A percentile compares a stretch with the other conserved stretches of the same genome.
Conservation (phyloP, 2,888 invertebrate species). For the Leptopilina drosophilae region DNA sequence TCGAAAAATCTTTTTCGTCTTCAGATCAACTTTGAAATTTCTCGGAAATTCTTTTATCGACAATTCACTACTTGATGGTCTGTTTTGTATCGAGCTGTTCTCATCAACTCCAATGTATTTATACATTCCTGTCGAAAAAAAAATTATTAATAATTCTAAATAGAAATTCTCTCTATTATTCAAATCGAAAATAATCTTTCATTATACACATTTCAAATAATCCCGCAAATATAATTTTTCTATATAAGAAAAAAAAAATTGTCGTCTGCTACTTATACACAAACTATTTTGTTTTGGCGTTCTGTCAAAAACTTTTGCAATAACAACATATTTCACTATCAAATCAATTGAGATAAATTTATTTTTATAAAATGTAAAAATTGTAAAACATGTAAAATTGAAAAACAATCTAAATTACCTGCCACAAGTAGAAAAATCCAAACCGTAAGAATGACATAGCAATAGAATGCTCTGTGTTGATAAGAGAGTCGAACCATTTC, state of each 20-base stretch:
- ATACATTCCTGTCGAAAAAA: slow-evolving; percentile 82
- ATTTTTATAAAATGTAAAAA: no score
- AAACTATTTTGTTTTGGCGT: slow-evolving; percentile 23
- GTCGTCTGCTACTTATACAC: slow-evolving; percentile 25
- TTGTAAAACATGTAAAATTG: not conserved
- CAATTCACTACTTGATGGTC: slow-evolving; percentile 75
- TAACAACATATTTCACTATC: slow-evolving; percentile 13
- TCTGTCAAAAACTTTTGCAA: not conserved
- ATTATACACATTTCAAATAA: slow-evolving; percentile 17
- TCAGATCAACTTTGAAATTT: slow-evolving; percentile 81
- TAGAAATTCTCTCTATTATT: not conserved
- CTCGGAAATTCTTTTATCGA: slow-evolving; percentile 77
- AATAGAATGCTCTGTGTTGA: slow-evolving; percentile 89
- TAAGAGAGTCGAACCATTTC: slow-evolving; percentile 81
- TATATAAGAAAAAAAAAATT: not conserved
- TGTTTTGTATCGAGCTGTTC: slow-evolving; percentile 75
- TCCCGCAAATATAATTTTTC: slow-evolving; percentile 25
- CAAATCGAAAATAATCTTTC: not conserved
- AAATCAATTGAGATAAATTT: not conserved
- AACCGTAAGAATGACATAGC: slow-evolving; percentile 87
- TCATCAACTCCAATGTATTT: slow-evolving; percentile 85
- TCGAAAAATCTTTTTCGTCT: slow-evolving; percentile 82
- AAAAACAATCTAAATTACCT: slow-evolving; percentile 77
- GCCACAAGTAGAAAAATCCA: slow-evolving; percentile 90
- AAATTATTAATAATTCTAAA: not conserved